Base-by-base conservation (phyloP, 2,113 vertebrate species). In the Mesocricetus auratus region DNA sequence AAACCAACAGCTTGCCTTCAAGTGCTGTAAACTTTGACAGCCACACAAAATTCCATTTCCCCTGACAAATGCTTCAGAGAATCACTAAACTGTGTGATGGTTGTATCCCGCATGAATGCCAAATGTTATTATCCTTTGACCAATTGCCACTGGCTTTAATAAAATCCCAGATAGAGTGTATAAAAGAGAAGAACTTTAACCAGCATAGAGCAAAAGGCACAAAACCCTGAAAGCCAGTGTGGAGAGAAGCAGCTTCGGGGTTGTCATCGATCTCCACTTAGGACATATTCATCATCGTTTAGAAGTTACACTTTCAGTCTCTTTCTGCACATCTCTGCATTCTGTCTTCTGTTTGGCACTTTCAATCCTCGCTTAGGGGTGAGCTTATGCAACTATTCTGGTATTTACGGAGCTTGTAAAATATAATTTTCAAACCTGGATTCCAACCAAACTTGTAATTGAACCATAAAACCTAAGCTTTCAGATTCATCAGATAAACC, bases 391-490 rank as follows among this genome's bases (percentile, higher is more conserved):
- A 94, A 96, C 92, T 94, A 96, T 90, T 91, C 85, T 94, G 29
- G 68, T 90, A 95, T 94, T 97, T 97, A 68, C 56, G 96, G 88
- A 86, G 33, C 88, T 92, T 86, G 75, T 93, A 94, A 98, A 98
- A 98, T 89, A 96, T 73, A 97, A 87, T 97, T 98, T 98, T 97
- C 64, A 74, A 95, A 90, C 82, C 96, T 97, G 89, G 88, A 97
- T 98, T 98, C 96, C 93, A 97, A 97, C 94, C 78, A 94, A 87
- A 96, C 90, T 94, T 98, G 62, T 96, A 96, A 94, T 16, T 92
- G 95, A 95, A 96, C 96, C 97, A 90, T 97, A 96, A 98, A 97
- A 96, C 0, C 81, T 95, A 91, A 78, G 33, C 90, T 94, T 97
- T 97, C 64, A 69, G 92, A 95, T 96, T 96, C 19, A 1, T 90